Evolutionary conservation across 2,113 vertebrate species (phyloP).

Genomic region (Odobenus rosmarus): DNA sequence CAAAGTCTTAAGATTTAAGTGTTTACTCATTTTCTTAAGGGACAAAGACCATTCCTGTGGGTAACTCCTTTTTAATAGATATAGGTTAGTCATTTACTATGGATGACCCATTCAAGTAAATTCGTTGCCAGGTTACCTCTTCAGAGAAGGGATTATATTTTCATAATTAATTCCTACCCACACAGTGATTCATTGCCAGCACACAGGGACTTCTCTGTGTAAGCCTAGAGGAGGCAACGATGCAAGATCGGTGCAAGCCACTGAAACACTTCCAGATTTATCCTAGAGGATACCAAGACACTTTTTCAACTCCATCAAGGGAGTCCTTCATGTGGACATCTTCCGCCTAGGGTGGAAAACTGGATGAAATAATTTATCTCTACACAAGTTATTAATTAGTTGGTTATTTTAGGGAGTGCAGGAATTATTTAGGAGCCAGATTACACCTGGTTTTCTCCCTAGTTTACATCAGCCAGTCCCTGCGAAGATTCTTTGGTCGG

Average conservation of each 20-base stretch:
- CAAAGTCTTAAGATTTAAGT: constrained; percentile 59
- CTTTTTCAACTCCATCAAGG: not conserved
- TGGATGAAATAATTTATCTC: not conserved
- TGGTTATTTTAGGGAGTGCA: not conserved
- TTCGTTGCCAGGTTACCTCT: not conserved
- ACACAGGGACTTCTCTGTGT: not conserved
- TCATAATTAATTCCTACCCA: not conserved
- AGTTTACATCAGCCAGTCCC: not conserved
- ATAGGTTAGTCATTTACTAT: constrained; percentile 22
- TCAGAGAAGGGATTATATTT: not conserved
- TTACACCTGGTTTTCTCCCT: not conserved
- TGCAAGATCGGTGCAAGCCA: not conserved
- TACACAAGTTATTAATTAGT: not conserved
- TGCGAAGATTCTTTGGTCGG: not conserved
- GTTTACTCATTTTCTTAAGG: constrained; percentile 33
- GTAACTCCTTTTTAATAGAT: not conserved
- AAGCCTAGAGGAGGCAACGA: not conserved
- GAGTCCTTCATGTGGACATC: not conserved
- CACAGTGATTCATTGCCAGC: not conserved
- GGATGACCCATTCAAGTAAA: not conserved
- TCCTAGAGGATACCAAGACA: not conserved
- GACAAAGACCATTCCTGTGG: constrained; percentile 8
- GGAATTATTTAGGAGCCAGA: not conserved
- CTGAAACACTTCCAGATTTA: not conserved
- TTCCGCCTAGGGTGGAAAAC: not conserved